Percentiles rank a stretch among this genome's conserved stretches.
Evolutionary conservation across 2,888 invertebrate species (phyloP).

Genomic region (Anthrax anthrax): DNA sequence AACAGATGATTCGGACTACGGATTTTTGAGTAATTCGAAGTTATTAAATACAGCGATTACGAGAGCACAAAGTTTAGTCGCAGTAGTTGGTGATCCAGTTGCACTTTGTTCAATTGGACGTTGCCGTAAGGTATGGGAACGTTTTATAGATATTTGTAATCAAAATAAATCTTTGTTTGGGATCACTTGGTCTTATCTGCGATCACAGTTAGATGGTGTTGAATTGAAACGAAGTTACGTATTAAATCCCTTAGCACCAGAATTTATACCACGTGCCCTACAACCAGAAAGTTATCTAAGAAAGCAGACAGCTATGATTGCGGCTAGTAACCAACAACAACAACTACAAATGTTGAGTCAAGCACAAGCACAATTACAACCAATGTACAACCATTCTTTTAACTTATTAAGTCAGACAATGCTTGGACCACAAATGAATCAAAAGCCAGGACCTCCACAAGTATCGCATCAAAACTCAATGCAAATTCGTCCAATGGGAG

Average conservation of each 20-base stretch:
- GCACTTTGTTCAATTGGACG: conserved; percentile 66
- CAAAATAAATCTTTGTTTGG: conserved; percentile 57
- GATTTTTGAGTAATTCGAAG: conserved; percentile 68
- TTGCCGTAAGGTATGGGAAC: conserved; percentile 69
- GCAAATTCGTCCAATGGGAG: conserved; percentile 17
- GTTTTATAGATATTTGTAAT: conserved; percentile 57
- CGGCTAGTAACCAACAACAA: conserved; percentile 10
- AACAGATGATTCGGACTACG: conserved; percentile 53
- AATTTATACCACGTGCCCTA: conserved; percentile 54
- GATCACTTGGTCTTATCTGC: conserved; percentile 51
- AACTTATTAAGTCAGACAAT: conserved; percentile 25
- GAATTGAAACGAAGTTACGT: conserved; percentile 61
- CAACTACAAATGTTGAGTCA: conserved; percentile 2
- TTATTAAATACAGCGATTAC: conserved; percentile 71
- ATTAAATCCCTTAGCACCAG: conserved; percentile 68
- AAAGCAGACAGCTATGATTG: conserved; percentile 27
- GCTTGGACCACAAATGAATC: conserved; percentile 17
- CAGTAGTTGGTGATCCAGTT: conserved; percentile 73
- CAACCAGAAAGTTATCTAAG: conserved; percentile 37
- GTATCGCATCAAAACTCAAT: conserved; percentile 19
- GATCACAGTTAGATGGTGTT: conserved; percentile 54
- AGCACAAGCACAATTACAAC: conserved; percentile 8
- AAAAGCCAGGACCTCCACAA: conserved; percentile 13
- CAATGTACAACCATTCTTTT: conserved; percentile 12
- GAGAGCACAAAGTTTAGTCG: conserved; percentile 66